Base-by-base conservation (phyloP, 2,113 vertebrate species). In the Erythrolamprus reginae region DNA sequence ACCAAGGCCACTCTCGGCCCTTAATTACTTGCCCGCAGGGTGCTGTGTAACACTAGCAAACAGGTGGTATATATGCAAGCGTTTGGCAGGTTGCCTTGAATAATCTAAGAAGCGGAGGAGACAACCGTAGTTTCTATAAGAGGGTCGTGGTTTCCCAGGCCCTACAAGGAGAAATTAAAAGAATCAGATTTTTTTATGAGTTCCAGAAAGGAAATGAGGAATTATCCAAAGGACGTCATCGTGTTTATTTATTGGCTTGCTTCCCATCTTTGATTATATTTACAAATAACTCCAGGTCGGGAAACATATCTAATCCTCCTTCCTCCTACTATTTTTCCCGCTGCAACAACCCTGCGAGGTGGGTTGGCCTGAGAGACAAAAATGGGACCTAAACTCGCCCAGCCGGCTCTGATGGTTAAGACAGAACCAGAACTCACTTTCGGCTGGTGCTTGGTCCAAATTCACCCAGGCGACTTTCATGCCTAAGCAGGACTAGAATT, bases 71-170 rank as follows among this genome's bases (percentile, higher is more conserved):
- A n/a, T n/a, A n/a, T 2, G 61, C 61, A 1, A n/a, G 28, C 12
- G 0, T 5, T n/a, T n/a, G 61, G 28, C 61, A 65, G 0, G 4
- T 5, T 65, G 13, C 28, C 61, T 65, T n/a, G 61, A 65, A 65
- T n/a, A 65, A 5, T 13, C 58, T 15, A n/a, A 65, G 26, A 28
- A n/a, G 61, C 28, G 4, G 61, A 65, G 28, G n/a, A n/a, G 61
- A n/a, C 1, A 13, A 65, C 12, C 5, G 28, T 2, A n/a, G 10
- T 5, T 4, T 3, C 0, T 4, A 10, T 5, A n/a, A n/a, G 28
- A 15, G 10, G 10, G 3, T 10, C 13, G 28, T 65, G 5, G 24
- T n/a, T 65, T n/a, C 28, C 28, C 26, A 0, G 58, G 0, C 26
- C 1, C 28, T 65, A 3, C 58, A n/a, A n/a, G 28, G 58, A 65